Base-by-base conservation (phyloP, 2,888 invertebrate genomes). In the Macrosoma leucophasiata region DNA sequence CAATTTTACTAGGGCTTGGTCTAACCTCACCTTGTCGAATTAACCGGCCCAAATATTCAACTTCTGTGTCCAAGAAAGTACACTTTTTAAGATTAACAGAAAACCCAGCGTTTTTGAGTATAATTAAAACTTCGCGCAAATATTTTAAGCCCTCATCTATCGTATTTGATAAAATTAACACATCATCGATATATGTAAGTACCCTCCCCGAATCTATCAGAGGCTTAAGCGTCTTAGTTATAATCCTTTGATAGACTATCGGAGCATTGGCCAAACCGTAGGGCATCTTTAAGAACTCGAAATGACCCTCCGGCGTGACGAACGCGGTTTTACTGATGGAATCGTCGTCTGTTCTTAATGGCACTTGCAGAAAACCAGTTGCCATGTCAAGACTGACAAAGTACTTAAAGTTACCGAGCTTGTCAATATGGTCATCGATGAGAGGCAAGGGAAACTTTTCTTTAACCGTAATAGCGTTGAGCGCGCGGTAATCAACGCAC, bases 241-340 rank as follows among this genome's bases (percentile, higher is more conserved):
- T 48, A 70, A 6, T 53, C 52, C 3, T 62, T 50, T 3, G 69
- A 69, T 11, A 33, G n/a, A 15, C 48, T 12, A 51, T 43, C 7
- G 69, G 70, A 3, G 50, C 47, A 13, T 58, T 64, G 13, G 54
- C 60, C 4, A 70, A 33, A 5, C 71, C 55, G 50, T 15, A 59
- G 62, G 6, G 56, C 61, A 1, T 69, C 33, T 6, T 73, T 70
- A 50, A 28, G 39, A 67, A 62, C 44, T 67, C 58, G 41, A 49
- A 64, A 22, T 62, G 69, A 13, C 62, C 60, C 36, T 51, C 43
- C 2, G 45, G 61, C 4, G 56, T 61, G 4, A 68, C 61, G 44
- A 70, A 72, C 0, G 69, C 39, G 1, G 66, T 67, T 29, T 63
- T n/a, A n/a, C n/a, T n/a, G 66, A 39, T 59, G 58, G 28, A 46